Conservation (phyloP, 1,140 invertebrate species). For the Drosophila rhopaloa region DNA sequence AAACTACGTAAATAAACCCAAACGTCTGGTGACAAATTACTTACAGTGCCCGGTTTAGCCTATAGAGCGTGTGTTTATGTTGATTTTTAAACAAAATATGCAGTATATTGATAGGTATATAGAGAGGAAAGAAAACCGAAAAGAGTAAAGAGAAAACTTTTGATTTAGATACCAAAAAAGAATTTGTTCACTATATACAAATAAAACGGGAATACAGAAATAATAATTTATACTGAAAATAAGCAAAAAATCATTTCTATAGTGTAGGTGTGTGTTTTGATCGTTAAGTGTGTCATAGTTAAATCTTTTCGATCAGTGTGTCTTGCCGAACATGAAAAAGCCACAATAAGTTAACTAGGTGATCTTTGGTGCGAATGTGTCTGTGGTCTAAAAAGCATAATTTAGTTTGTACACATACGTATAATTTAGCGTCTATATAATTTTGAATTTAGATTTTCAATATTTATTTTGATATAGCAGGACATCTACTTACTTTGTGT, state of each 20-base stretch:
- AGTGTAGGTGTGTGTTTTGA: constrained; percentile 43
- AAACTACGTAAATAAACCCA: constrained; percentile 67
- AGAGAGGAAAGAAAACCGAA: constrained; percentile 71
- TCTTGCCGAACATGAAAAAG: constrained; percentile 34
- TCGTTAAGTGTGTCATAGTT: constrained; percentile 29
- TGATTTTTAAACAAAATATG: constrained; percentile 67
- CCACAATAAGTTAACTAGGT: constrained; percentile 39
- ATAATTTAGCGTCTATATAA: constrained; percentile 46
- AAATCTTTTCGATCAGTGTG: constrained; percentile 43
- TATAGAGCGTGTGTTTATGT: constrained; percentile 83
- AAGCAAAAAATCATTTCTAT: constrained; percentile 34
- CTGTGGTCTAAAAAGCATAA: constrained; percentile 60
- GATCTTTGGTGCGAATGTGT: constrained; percentile 46
- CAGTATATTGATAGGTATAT: constrained; percentile 55
- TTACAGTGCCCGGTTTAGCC: constrained; percentile 91
- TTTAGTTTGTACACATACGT: constrained; percentile 50
- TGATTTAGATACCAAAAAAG: constrained; percentile 72
- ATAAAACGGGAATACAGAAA: constrained; percentile 47
- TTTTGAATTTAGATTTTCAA: constrained; percentile 39
- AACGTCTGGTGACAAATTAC: constrained; percentile 85
- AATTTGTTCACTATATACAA: constrained; percentile 58
- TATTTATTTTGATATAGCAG: constrained; percentile 43
- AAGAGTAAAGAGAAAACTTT: constrained; percentile 80
- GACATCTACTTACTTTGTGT: constrained; percentile 80
- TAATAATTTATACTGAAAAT: constrained; percentile 34